Percentiles rank a stretch among this genome's conserved stretches.
Conservation (phyloP, 2,113 vertebrate species). For the Apodemus sylvaticus region DNA sequence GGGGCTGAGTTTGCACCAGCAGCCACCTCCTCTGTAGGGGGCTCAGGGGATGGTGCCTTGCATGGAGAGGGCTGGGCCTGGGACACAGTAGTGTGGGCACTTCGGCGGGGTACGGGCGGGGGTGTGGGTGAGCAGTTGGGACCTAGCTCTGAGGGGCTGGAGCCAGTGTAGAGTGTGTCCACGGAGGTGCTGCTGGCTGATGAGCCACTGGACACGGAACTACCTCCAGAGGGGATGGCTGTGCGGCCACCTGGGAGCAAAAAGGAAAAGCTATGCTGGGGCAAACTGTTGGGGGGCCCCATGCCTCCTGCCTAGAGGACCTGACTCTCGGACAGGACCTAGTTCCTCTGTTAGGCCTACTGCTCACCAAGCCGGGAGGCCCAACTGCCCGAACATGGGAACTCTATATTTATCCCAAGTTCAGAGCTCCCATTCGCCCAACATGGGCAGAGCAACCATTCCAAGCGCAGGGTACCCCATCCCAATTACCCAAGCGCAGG, state of each 20-base stretch:
- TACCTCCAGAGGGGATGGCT: slow-evolving; percentile 76
- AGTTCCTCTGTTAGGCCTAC: not conserved
- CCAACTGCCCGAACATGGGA: not conserved
- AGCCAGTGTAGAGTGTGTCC: slow-evolving; percentile 91
- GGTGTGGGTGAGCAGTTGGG: slow-evolving; percentile 93
- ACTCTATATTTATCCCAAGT: not conserved
- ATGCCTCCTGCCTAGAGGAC: not conserved
- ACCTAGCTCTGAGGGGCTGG: slow-evolving; percentile 88
- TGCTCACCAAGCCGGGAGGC: not conserved
- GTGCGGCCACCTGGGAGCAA: slow-evolving; percentile 59
- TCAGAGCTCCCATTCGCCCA: not conserved
- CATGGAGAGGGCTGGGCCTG: slow-evolving; percentile 77
- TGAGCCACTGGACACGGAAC: slow-evolving; percentile 86
- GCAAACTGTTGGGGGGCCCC: not conserved
- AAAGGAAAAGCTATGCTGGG: not conserved
- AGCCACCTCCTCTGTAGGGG: slow-evolving; percentile 51
- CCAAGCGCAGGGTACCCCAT: not conserved
- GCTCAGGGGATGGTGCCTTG: slow-evolving; percentile 57
- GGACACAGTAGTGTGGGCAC: slow-evolving; percentile 83
- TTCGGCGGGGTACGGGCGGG: slow-evolving; percentile 93
- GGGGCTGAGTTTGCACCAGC: not conserved
- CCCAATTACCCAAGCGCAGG: too few relatives aligned
- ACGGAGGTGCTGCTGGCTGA: slow-evolving; percentile 91
- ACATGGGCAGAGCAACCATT: not conserved
- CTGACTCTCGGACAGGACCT: not conserved